Conservation (phyloP, 2,113 vertebrate genomes). For the Macrotis lagotis region DNA sequence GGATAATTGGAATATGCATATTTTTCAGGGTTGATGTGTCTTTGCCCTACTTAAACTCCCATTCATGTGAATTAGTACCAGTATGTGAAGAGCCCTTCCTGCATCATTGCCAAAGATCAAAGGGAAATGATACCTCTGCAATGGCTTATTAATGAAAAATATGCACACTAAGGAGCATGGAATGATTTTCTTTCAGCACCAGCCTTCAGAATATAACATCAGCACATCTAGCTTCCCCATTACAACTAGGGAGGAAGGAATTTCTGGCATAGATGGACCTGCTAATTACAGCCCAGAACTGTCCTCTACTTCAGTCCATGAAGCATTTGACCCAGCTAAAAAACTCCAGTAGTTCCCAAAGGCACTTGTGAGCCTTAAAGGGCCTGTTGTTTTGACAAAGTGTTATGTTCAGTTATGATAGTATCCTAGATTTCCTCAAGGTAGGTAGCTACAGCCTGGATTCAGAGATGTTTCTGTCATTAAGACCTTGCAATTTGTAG, state of each 20-base stretch:
- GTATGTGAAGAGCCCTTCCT: conserved; percentile 45
- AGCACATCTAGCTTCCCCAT: conserved; percentile 33
- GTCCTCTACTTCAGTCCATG: conserved; percentile 11
- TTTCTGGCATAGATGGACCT: conserved; percentile 47
- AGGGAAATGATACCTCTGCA: conserved; percentile 54
- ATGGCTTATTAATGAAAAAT: conserved; percentile 63
- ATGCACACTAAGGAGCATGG: background rate
- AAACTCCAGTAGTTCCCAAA: conserved; percentile 44
- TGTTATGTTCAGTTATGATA: background rate
- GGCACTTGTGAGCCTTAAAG: conserved; percentile 29
- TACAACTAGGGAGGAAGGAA: conserved; percentile 27
- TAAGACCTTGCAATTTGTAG: conserved; percentile 51
- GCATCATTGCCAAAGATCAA: conserved; percentile 41
- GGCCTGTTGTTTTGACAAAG: background rate
- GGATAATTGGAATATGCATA: conserved; percentile 77
- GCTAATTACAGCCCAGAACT: background rate
- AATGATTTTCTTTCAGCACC: conserved; percentile 32
- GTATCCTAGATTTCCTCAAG: background rate
- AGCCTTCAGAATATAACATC: conserved; percentile 46
- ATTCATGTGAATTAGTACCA: conserved; percentile 66
- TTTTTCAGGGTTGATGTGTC: conserved; percentile 63
- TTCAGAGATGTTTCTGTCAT: conserved; percentile 51
- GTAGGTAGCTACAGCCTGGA: conserved; percentile 3
- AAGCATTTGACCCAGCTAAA: conserved; percentile 31
- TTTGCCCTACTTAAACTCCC: conserved; percentile 66